Evolutionary conservation across 2,888 invertebrate genomes (phyloP).

Genomic region (Drosophila nr. fundita): DNA sequence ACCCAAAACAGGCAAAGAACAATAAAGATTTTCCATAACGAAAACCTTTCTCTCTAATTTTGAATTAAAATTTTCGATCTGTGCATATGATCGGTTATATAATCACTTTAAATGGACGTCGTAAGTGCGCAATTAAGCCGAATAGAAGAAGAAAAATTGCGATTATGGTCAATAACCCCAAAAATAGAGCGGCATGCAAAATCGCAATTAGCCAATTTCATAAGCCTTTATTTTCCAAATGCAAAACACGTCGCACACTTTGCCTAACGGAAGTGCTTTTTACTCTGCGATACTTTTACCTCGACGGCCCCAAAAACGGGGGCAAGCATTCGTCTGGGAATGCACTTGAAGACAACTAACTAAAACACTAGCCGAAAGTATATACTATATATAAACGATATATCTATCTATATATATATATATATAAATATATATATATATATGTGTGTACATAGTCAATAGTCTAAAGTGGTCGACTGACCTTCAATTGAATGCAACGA

Average conservation of each 20-base stretch:
- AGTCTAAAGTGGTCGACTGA: slow-evolving; percentile 4
- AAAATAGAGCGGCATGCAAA: slow-evolving; percentile 61
- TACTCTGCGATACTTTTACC: slow-evolving; percentile 48
- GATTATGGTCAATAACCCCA: slow-evolving; percentile 80
- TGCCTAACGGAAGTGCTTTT: slow-evolving; percentile 63
- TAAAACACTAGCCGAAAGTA: background rate
- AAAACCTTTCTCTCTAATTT: background rate
- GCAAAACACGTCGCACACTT: slow-evolving; percentile 61
- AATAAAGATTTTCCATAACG: background rate
- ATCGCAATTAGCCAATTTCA: slow-evolving; percentile 50
- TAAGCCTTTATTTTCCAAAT: slow-evolving; percentile 49
- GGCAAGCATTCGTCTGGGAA: slow-evolving; percentile 19
- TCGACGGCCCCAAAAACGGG: slow-evolving; percentile 40
- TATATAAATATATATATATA: background rate
- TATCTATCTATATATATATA: background rate
- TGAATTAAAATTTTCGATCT: background rate
- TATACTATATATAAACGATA: background rate
- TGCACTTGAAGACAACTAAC: slow-evolving; percentile 33
- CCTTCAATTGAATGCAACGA: slow-evolving; percentile 57
- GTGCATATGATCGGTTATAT: slow-evolving; percentile 16
- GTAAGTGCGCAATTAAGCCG: slow-evolving; percentile 39
- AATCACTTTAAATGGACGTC: slow-evolving; percentile 2
- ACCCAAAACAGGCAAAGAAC: background rate
- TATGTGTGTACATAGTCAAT: background rate
- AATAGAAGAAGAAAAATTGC: slow-evolving; percentile 41